Evolutionary conservation across 2,797 vertebrate species (phyloP), one percentile per base, ranked within the genome.

Genomic region (Carcharodon carcharias): DNA sequence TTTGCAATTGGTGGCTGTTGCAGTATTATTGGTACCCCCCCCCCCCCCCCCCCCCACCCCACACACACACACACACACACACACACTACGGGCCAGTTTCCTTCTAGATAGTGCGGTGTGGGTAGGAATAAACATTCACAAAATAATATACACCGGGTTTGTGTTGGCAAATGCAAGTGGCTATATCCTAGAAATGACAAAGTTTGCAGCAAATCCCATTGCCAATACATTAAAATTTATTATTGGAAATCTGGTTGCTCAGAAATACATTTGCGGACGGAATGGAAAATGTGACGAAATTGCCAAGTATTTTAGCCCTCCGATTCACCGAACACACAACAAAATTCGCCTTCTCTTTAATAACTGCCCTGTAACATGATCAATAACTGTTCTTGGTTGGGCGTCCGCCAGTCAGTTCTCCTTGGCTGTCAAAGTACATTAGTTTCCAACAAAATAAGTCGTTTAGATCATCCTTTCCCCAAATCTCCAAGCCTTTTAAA

Each of bases 401-500:
- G 69, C 45, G 50, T 45, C 94, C 50, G 94, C 67, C 26, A 63
- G 45, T 35, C 67, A n/a, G n/a, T n/a, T n/a, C 21, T 67, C 23
- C 26, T 67, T 63, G 91, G 97, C 98, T 98, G 98, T 98, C 98
- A 98, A 97, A 97, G 98, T 98, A 96, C 97, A 98, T 98, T 98
- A 98, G 98, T 98, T 98, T 98, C 98, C 97, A 97, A 98, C 98
- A 97, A 98, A 98, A 98, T 98, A 98, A 98, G 98, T 98, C 98
- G 98, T 98, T 98, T 98, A 98, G 98, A 98, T 98, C 98, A 98
- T 98, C 97, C 98, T 97, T 97, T 97, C 97, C 96, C 97, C 97
- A 98, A 97, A 98, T 97, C 98, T 97, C 97, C 98, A 98, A 98
- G 97, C 97, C 97, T 97, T 98, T 98, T 98, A 98, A 98, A 98